Evolutionary conservation across 53 echinoderm and acorn worm species (phyloP).

Genomic region (Echinarachnius parma): DNA sequence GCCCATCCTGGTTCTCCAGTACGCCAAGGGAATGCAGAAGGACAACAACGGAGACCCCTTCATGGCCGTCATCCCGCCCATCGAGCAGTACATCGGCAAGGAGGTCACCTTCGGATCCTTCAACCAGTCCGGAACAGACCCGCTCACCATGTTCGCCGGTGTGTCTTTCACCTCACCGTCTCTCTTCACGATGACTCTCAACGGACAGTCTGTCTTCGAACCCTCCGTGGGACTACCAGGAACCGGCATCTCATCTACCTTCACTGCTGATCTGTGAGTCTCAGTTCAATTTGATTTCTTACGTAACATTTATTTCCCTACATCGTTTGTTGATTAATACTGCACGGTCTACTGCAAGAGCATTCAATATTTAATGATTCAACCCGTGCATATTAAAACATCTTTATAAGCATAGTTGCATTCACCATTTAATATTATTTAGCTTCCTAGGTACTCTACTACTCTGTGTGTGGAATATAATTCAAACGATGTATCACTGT

Average conservation of each 20-base stretch:
- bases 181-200: slow-evolving; percentile 68
- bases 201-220: slow-evolving; percentile 54
- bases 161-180: slow-evolving; percentile 71
- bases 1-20: slow-evolving; percentile 83
- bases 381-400: too few species aligned
- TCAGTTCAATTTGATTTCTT: neutral
- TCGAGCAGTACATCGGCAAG: slow-evolving; percentile 84
- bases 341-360: too few species aligned
- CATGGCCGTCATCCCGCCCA: slow-evolving; percentile 84
- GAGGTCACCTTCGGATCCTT: slow-evolving; percentile 84
- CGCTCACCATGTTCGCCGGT: slow-evolving; percentile 51
- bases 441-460: too few species aligned
- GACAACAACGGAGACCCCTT: slow-evolving; percentile 86
- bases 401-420: too few species aligned
- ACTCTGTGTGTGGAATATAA: too few species aligned
- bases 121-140: slow-evolving; percentile 55
- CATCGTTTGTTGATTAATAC: too few species aligned
- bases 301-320: neutral
- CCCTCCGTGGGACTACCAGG: slow-evolving; percentile 47
- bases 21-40: slow-evolving; percentile 83
- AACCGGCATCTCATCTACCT: slow-evolving; percentile 63
- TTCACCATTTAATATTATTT: too few species aligned
- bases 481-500: too few species aligned
- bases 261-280: slow-evolving; percentile 73
- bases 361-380: too few species aligned